phyloP scores from a whole-genome alignment of 2,888 invertebrate genomes.

The Sinohyriopsis cumingii region DNA sequence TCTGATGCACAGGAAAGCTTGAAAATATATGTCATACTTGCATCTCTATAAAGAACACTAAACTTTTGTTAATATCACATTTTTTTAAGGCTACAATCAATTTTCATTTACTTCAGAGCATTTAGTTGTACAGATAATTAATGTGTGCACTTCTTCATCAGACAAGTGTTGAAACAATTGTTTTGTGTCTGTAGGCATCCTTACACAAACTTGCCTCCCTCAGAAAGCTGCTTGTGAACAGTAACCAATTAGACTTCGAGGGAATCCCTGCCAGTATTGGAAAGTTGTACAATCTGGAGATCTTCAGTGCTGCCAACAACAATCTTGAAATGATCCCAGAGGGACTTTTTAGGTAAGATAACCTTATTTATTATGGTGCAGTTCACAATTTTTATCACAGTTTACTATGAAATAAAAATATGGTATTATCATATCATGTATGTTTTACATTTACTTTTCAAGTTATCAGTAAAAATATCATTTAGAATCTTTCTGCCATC shows the following conservation, averaged over 20 bases:
- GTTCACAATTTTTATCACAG: background rate
- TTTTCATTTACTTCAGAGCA: no score
- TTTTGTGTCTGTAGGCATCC: conserved; percentile 74
- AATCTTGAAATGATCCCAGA: conserved; percentile 98
- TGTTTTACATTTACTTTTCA: background rate
- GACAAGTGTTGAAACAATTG: no score
- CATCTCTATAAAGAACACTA: no score
- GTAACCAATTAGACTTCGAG: conserved; percentile 95
- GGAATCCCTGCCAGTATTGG: conserved; percentile 99
- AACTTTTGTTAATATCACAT: no score
- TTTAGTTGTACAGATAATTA: no score
- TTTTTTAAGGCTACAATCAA: no score
- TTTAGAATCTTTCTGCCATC: no score
- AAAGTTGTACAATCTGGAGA: conserved; percentile 91
- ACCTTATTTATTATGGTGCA: background rate
- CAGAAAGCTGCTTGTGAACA: conserved; percentile 92
- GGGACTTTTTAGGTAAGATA: conserved; percentile 87
- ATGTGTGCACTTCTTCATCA: no score
- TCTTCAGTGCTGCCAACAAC: conserved; percentile 97
- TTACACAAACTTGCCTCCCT: conserved; percentile 89
- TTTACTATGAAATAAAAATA: background rate
- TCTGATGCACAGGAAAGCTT: no score
- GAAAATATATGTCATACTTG: no score
- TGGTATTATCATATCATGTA: background rate
- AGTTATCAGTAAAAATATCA: no score